These are phyloP conservation scores for Lepilemur septentrionalis DNA, from an alignment of 2,797 vertebrate species.

Conservation along the genomic window DNA sequence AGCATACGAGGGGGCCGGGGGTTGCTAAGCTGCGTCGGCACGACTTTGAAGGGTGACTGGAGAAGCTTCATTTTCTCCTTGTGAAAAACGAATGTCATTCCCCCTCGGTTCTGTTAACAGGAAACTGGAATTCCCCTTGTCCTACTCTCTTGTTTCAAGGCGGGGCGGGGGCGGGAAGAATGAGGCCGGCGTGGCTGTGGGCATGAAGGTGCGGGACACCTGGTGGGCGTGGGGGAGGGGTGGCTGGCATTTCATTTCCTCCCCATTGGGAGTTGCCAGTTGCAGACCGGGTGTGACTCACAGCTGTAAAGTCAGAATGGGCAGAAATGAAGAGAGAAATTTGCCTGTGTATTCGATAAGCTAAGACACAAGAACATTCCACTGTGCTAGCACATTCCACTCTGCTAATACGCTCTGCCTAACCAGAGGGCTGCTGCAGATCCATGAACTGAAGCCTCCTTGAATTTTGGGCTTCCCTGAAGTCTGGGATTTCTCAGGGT, in stretches of 20 bases:
- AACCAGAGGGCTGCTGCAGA: neutral
- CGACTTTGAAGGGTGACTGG: neutral
- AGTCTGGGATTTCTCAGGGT: neutral
- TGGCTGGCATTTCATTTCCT: neutral
- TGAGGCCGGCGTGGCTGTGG: neutral
- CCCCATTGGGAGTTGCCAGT: neutral
- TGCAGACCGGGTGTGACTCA: neutral
- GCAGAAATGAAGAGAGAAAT: conserved; percentile 14
- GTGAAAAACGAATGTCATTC: conserved; percentile 52
- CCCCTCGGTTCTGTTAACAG: conserved; percentile 32
- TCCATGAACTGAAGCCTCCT: neutral
- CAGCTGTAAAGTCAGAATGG: neutral
- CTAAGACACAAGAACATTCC: neutral
- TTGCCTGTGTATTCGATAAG: neutral
- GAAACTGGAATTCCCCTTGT: conserved; percentile 55
- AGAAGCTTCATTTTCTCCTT: conserved; percentile 5
- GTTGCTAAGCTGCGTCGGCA: neutral
- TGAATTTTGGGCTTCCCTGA: neutral
- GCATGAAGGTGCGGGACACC: neutral
- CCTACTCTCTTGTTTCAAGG: neutral
- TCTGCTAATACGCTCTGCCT: neutral
- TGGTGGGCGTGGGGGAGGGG: neutral
- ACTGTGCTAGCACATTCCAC: neutral
- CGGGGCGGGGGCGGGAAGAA: neutral
- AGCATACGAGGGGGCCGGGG: neutral